Percentiles rank a stretch among this genome's conserved stretches.
Conservation (phyloP, 2,888 invertebrate genomes). For the Candidula unifasciata region DNA sequence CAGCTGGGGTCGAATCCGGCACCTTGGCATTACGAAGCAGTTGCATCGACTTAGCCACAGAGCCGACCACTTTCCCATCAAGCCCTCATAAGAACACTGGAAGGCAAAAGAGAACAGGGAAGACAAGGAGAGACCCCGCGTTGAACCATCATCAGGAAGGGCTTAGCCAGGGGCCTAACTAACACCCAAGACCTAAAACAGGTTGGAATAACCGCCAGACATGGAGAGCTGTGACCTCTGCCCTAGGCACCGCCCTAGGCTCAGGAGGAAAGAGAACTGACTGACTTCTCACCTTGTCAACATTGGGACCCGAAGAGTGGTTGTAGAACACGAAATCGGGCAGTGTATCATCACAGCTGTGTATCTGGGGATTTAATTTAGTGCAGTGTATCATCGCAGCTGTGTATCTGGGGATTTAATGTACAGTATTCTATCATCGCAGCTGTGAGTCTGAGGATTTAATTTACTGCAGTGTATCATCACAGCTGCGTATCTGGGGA, state of each 20-base stretch:
- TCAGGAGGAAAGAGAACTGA: not conserved
- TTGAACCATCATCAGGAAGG: too few relatives aligned
- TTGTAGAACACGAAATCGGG: constrained; percentile 71
- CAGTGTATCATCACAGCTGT: constrained; percentile 56
- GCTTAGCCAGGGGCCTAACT: too few relatives aligned
- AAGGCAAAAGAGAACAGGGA: too few relatives aligned
- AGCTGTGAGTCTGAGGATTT: constrained; percentile 56
- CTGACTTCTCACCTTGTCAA: constrained; percentile 59
- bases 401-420: constrained; percentile 54
- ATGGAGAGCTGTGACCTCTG: too few relatives aligned
- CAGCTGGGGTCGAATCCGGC: too few relatives aligned
- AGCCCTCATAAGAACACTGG: too few relatives aligned
- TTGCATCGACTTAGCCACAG: too few relatives aligned
- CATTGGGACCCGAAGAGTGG: constrained; percentile 64
- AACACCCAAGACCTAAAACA: too few relatives aligned
- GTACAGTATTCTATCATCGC: constrained; percentile 56
- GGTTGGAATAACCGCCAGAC: too few relatives aligned
- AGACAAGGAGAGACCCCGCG: too few relatives aligned
- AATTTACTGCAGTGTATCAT: constrained; percentile 55
- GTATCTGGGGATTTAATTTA: constrained; percentile 56
- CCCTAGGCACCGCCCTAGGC: not conserved
- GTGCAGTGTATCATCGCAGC: constrained; percentile 57
- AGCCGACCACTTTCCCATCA: too few relatives aligned
- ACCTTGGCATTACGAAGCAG: too few relatives aligned
- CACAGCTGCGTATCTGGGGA: constrained; percentile 57